Percentiles rank a stretch among this genome's conserved stretches.
These are phyloP conservation scores for Xenus cinereus DNA, from an alignment of 2,113 vertebrate species.

Conservation along the genomic window DNA sequence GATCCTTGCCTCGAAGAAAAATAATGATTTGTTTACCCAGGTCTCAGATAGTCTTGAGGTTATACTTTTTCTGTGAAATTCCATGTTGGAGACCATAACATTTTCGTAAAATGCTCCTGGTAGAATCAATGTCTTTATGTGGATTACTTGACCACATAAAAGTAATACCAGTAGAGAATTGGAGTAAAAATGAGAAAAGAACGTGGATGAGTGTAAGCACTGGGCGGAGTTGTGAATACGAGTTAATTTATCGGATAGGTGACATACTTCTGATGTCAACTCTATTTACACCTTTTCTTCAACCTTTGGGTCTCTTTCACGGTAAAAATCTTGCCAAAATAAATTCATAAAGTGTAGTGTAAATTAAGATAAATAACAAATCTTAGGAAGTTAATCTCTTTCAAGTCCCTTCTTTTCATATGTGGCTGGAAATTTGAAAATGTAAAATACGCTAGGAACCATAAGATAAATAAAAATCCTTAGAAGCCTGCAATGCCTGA, in stretches of 20 bases:
- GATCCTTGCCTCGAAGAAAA: not conserved
- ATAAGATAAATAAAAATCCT: not conserved
- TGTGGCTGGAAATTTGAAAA: not conserved
- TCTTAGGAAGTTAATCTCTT: not conserved
- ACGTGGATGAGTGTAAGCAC: fast-evolving
- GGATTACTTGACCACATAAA: not conserved
- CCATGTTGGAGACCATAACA: fast-evolving
- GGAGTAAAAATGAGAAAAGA: too few species aligned
- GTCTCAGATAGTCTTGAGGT: not conserved
- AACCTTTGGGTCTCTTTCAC: not conserved
- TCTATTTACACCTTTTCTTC: not conserved
- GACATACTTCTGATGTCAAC: not conserved
- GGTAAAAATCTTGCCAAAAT: not conserved
- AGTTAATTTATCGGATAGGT: not conserved
- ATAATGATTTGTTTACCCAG: not conserved
- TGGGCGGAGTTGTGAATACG: not conserved
- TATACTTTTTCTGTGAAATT: not conserved
- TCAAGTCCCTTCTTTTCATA: fast-evolving
- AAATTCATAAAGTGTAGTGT: not conserved
- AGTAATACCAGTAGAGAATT: not conserved
- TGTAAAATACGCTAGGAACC: not conserved
- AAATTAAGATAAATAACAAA: not conserved
- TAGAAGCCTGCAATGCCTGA: not conserved
- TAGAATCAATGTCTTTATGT: not conserved
- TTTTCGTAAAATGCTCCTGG: fast-evolving